These are phyloP conservation scores for Nebria ingens DNA, from an alignment of 1,140 invertebrate genomes.

Conservation along the genomic window DNA sequence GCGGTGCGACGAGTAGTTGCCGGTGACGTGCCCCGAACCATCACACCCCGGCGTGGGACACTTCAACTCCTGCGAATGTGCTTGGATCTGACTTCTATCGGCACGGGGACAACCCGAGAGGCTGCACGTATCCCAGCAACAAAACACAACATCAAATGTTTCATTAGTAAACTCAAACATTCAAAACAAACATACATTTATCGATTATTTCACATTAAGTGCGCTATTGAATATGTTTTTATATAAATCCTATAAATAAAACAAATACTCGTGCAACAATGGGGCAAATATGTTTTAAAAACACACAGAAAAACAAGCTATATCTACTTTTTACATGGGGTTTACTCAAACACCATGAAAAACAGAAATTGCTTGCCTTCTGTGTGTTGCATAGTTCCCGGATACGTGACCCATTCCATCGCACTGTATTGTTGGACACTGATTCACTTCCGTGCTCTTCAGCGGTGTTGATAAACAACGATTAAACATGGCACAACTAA, in stretches of 20 bases:
- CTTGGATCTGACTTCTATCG: conserved; percentile 62
- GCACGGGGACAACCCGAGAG: conserved; percentile 65
- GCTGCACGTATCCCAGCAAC: conserved; percentile 32
- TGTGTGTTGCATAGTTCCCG: conserved; percentile 75
- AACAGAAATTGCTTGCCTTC: conserved; percentile 46
- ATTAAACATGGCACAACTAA: conserved; percentile 39
- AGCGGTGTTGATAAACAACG: no score
- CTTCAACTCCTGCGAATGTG: conserved; percentile 70
- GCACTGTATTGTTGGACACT: conserved; percentile 62
- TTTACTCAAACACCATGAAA: no score
- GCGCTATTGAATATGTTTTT: no score
- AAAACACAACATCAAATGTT: neutral
- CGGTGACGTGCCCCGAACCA: conserved; percentile 78
- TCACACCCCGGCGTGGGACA: conserved; percentile 89
- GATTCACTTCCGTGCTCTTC: conserved; percentile 55
- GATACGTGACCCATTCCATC: conserved; percentile 75
- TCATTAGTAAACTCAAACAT: no score
- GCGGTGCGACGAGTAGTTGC: conserved; percentile 78
- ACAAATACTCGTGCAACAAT: no score
- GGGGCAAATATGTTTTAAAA: no score
- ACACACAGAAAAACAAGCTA: no score
- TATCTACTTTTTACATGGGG: no score
- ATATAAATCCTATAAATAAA: no score
- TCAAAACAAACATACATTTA: no score
- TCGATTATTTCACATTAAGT: no score